Evolutionary conservation across 2,797 vertebrate species (phyloP), one percentile per base, ranked within the genome.

Genomic region (Harpagifer antarcticus): DNA sequence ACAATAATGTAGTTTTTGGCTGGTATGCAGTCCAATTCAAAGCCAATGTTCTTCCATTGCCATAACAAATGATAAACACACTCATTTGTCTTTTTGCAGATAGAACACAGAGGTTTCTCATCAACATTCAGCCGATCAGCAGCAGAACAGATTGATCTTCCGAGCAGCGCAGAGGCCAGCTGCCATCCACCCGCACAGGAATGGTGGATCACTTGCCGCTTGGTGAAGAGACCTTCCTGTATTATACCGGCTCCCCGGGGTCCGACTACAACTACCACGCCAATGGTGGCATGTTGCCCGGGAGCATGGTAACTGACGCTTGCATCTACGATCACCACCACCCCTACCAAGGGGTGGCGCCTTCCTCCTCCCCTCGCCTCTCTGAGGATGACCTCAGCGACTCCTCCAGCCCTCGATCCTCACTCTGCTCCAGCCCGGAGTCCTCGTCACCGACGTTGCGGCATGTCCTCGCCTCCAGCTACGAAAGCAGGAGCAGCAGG

Each of bases 191-290:
- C 72, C 62, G 64, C 86, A 88, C 90, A 92, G 91, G 92, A 91
- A 99, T 99, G 98, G 98, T 99, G 94, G 98, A 99, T 96, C 96
- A 98, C 94, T 94, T 98, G 94, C 90, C 96, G 57, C 94, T 96
- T 92, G 94, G 96, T 90, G 97, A 97, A 93, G 96, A 97, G 94
- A 96, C 85, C 89, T 99, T 99, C 94, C 95, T 96, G 88, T 91
- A 89, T 49, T 93, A 91, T 40, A 74, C 85, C 37, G 76, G 70
- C 86, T 91, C 88, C 19, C 81, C 78, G 14, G 85, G 57, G 58
- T 85, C 86, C 20, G 83, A 87, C 64, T 86, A 85, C 76, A 85
- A 84, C 92, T 78, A 60, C 81, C 76, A 88, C 56, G n/a, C 93
- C 93, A 84, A 87, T 91, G n/a, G 88, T 92, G 84, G 91, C 86